Conservation (phyloP, 2,797 vertebrate genomes). For the Phylloscopus collybita region DNA sequence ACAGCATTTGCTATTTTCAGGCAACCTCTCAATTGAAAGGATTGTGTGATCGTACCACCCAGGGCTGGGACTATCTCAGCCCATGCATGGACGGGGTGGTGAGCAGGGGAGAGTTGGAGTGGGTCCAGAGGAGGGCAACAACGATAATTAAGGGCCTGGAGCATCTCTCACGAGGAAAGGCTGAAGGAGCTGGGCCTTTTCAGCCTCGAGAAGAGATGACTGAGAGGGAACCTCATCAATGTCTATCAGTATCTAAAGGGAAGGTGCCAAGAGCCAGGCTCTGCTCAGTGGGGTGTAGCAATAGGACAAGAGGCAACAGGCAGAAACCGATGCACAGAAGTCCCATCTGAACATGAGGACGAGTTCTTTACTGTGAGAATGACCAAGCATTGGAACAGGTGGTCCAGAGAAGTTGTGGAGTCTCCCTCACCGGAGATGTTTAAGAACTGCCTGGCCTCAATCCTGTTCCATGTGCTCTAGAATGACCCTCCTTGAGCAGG, state of each 20-base stretch:
- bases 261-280: neutral
- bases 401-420: fast-evolving
- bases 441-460: neutral
- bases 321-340: neutral
- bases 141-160: neutral
- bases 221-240: neutral
- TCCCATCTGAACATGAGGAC: neutral
- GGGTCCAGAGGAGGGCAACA: neutral
- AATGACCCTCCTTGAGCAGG: too few relatives aligned
- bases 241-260: neutral
- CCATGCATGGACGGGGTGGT: fast-evolving
- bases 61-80: neutral
- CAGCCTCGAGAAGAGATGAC: neutral
- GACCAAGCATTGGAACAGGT: neutral
- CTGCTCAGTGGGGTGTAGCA: neutral
- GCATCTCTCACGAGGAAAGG: neutral
- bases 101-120: neutral
- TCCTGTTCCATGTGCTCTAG: neutral
- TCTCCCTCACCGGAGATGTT: neutral
- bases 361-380: neutral
- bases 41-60: fast-evolving
- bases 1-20: neutral
- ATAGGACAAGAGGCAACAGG: neutral
- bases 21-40: neutral
- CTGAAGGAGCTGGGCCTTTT: neutral